Base-by-base conservation (phyloP, 2,113 vertebrate species). In the Nerophis ophidion region DNA sequence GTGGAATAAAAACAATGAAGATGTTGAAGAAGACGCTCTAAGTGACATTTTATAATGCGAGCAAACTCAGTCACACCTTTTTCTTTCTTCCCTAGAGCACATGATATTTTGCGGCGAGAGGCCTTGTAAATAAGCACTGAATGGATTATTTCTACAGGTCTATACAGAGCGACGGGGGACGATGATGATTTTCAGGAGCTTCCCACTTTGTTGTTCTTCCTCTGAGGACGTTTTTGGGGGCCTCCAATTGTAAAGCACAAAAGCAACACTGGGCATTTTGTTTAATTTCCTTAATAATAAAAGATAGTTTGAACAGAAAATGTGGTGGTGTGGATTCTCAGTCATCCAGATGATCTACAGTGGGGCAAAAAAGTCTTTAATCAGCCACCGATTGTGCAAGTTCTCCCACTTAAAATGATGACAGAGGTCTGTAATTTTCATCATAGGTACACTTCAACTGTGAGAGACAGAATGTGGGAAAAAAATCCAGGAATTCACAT, bases 181-280 rank as follows among this genome's bases (percentile, higher is more conserved):
- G 53, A 58, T 48, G 57, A 75, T 45, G 52, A 72, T 84, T 52
- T 85, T 88, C 86, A 86, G 82, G 84, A 87, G 76, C 80, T 87
- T 87, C 81, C 77, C 61, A 69, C 72, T 83, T 73, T 77, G 51
- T 70, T 76, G 63, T 77, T 85, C 78, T 81, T 85, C 73, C 75
- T 66, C 72, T 64, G 80, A 61, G 74, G 71, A 35, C 8, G 26
- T 5, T 58, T 78, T 69, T 83, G 85, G 75, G 76, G 69, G 84
- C 83, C 76, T 82, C 83, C 84, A 84, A 68, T 86, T 91, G 90
- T 91, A 92, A 91, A 93, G 91, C 91, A 93, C 91, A 93, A 89
- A 72, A 80, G 86, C 85, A 89, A 88, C 89, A 90, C 87, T 84
- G 85, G 89, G 88, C 84, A 85, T 88, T 91, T 89, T 80, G 75